Base-by-base conservation (phyloP, 2,113 vertebrate species). In the Aleadryas rufinucha region DNA sequence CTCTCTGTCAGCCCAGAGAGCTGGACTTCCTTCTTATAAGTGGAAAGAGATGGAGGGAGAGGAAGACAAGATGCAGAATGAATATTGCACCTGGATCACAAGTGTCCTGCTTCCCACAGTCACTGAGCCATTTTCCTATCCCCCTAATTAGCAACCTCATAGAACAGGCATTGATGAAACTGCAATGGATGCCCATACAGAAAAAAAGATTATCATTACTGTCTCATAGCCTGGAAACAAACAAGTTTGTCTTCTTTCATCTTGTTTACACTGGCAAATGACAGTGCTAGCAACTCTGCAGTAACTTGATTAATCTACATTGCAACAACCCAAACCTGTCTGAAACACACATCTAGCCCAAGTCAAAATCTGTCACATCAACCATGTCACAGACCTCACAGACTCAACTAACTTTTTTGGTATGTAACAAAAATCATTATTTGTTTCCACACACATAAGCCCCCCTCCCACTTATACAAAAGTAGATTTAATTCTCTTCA, bases 21-120 rank as follows among this genome's bases (percentile, higher is more conserved):
- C 5, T 2, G 1, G 6, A 31, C 12, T 35, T 47, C 24, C 44
- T 47, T 30, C 68, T 65, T 22, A 41, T 16, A 65, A 59, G 35
- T 18, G 26, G 24, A 20, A 31, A 21, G 21, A n/a, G 19, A 27
- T 1, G 26, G 52, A 69, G 16, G 37, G 17, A 42, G 12, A 16
- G 26, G 65, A 89, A 35, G 10, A 11, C 0, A 0, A 93, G 33
- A 28, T 7, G 16, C 17, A 54, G 44, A 42, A 72, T 19, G 7
- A 84, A 54, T 23, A 79, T 1, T 56, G 44, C 44, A 79, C 19
- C 39, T 35, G 23, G 27, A 42, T 45, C 33, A 66, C 0, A 0
- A 68, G n/a, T 31, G 30, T 83, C 41, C 64, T 44, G 63, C 70
- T 60, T 68, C 33, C 49, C 49, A 82, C 56, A 60, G n/a, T 26